Conservation (phyloP, 2,888 invertebrate species). For the Theodoxus fluviatilis region DNA sequence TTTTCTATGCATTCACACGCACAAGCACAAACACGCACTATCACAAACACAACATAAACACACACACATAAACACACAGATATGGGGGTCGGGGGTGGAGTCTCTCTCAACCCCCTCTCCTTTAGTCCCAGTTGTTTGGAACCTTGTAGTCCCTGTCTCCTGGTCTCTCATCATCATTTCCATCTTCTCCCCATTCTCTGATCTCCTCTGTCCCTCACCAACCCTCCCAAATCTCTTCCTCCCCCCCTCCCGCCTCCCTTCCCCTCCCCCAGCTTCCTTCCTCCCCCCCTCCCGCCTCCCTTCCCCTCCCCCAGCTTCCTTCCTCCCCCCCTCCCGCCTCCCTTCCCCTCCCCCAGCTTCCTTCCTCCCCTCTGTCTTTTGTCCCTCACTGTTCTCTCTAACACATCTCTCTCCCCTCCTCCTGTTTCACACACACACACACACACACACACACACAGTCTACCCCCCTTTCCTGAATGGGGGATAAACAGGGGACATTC, state of each 20-base stretch:
- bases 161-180: too few relatives aligned
- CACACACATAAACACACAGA: too few relatives aligned
- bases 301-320: background rate
- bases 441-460: conserved; percentile 16
- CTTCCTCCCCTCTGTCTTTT: background rate
- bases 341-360: conserved; percentile 3
- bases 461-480: background rate
- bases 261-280: background rate
- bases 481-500: too few relatives aligned
- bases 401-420: background rate
- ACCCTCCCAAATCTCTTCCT: background rate
- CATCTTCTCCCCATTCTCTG: too few relatives aligned
- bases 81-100: too few relatives aligned
- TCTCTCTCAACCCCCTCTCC: background rate
- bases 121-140: background rate
- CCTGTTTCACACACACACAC: conserved; percentile 14
- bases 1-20: too few relatives aligned
- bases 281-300: background rate
- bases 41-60: too few relatives aligned
- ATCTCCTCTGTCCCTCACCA: background rate
- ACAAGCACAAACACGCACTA: too few relatives aligned
- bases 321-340: background rate
- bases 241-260: background rate
- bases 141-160: background rate
- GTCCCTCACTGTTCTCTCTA: background rate